These are phyloP conservation scores for Zygaena filipendulae DNA, from an alignment of 2,888 invertebrate species.

Conservation along the genomic window DNA sequence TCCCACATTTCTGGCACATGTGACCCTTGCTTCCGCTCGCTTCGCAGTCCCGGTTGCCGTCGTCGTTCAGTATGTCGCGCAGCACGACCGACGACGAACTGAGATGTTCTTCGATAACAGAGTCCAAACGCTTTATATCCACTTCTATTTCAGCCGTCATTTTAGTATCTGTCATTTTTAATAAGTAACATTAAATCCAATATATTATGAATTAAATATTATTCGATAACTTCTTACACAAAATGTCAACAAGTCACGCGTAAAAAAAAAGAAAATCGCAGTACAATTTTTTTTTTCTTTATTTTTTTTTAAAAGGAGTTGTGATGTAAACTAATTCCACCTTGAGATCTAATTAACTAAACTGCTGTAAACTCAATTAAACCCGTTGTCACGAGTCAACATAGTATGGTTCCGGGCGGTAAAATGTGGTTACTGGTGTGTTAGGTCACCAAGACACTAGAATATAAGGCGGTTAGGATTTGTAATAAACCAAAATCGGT, in stretches of 20 bases:
- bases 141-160: conserved; percentile 23
- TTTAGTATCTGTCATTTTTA: conserved; percentile 1
- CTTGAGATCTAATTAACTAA: not conserved
- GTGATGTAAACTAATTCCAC: not conserved
- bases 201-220: too few relatives aligned
- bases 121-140: conserved; percentile 26
- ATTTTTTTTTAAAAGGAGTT: not conserved
- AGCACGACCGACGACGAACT: conserved; percentile 31
- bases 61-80: conserved; percentile 24
- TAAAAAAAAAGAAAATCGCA: not conserved
- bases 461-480: too few relatives aligned
- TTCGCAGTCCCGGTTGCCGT: conserved; percentile 7
- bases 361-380: too few relatives aligned
- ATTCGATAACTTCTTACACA: too few relatives aligned
- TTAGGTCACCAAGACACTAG: too few relatives aligned
- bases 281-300: too few relatives aligned
- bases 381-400: too few relatives aligned
- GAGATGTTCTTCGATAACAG: conserved; percentile 30
- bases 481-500: too few relatives aligned
- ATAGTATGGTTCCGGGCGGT: too few relatives aligned
- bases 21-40: conserved; percentile 24
- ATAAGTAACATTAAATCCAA: too few relatives aligned
- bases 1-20: conserved; percentile 48
- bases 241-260: too few relatives aligned
- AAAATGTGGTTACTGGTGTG: too few relatives aligned